phyloP scores from a whole-genome alignment of 2,797 vertebrate species.

The Falco naumanni region DNA sequence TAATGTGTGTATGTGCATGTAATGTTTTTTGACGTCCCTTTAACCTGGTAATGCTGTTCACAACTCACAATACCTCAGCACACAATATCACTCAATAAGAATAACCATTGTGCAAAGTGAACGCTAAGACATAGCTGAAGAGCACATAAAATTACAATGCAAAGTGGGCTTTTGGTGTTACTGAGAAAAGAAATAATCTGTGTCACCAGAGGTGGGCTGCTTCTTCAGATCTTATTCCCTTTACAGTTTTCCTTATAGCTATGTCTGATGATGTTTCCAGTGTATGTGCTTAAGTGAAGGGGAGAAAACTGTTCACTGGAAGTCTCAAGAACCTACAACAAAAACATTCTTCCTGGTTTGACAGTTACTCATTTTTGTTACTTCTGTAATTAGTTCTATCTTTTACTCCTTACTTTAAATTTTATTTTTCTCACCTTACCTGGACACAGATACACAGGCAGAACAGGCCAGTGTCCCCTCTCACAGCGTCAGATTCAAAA shows the following conservation, averaged over 20 bases:
- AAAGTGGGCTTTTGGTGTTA: neutral
- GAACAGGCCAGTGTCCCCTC: neutral
- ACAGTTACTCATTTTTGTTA: neutral
- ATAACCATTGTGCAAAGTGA: neutral
- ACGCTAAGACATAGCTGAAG: neutral
- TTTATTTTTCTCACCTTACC: neutral
- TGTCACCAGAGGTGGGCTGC: neutral
- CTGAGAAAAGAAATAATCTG: neutral
- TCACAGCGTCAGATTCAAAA: neutral
- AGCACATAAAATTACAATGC: neutral
- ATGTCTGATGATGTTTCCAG: neutral
- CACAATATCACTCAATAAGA: neutral
- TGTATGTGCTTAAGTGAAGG: neutral
- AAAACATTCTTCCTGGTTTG: neutral
- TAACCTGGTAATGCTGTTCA: neutral
- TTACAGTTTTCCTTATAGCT: neutral
- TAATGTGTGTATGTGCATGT: neutral
- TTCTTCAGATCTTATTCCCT: neutral
- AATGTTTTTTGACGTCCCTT: neutral
- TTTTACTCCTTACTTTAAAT: neutral
- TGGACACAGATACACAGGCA: neutral
- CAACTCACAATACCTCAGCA: neutral
- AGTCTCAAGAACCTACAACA: neutral
- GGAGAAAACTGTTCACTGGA: neutral
- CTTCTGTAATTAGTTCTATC: neutral